A percentile compares a stretch with the other conserved stretches of the same genome.
phyloP scores from a whole-genome alignment of 2,888 invertebrate genomes.

The Uropetala carovei region DNA sequence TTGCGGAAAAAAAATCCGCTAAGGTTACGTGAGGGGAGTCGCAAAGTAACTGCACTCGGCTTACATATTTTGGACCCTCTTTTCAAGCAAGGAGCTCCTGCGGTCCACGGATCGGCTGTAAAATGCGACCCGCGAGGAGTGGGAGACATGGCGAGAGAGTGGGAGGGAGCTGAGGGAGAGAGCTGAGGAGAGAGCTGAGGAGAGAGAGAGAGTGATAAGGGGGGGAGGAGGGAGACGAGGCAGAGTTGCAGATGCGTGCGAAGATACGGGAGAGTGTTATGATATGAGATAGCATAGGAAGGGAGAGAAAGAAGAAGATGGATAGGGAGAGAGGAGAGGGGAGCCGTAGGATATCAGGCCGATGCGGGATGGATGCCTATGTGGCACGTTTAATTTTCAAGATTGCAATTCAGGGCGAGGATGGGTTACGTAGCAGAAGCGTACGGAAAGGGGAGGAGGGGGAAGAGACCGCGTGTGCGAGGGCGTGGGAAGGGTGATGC shows the following conservation, averaged over 20 bases:
- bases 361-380: constrained; percentile 21
- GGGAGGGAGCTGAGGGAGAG: neutral
- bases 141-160: neutral
- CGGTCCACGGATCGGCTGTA: neutral
- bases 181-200: neutral
- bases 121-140: neutral
- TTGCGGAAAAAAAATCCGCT: neutral
- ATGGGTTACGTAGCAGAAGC: too few relatives aligned
- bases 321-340: neutral
- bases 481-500: neutral
- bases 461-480: neutral
- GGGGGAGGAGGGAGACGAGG: neutral
- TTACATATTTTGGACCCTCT: neutral
- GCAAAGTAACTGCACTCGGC: neutral
- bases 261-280: neutral
- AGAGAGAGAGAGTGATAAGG: neutral
- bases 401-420: constrained; percentile 33
- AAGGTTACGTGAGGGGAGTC: neutral
- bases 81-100: neutral
- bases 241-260: neutral
- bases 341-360: neutral
- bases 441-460: neutral
- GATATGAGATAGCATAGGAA: neutral
- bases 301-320: neutral
- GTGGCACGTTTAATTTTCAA: constrained; percentile 48